Evolutionary conservation across 2,888 invertebrate genomes (phyloP).

Genomic region (Thymelicus sylvestris): DNA sequence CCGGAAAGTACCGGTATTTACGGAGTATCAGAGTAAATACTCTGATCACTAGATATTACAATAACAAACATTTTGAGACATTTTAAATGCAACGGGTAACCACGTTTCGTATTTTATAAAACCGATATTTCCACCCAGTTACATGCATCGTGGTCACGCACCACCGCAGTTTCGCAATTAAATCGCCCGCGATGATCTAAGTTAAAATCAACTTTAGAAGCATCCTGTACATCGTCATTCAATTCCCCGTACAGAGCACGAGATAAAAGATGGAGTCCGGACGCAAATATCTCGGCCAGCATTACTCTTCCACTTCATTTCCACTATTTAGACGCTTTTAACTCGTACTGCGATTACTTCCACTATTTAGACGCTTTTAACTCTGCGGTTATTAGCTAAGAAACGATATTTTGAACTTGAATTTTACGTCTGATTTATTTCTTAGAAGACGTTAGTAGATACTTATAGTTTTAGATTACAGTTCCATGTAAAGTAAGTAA

Average conservation of each 20-base stretch:
- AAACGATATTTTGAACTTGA: slow-evolving; percentile 26
- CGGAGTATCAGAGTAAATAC: too few relatives aligned
- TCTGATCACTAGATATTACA: too few relatives aligned
- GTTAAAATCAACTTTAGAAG: not conserved
- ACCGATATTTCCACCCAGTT: too few relatives aligned
- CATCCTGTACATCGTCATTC: slow-evolving; percentile 34
- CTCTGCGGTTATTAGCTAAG: slow-evolving; percentile 4
- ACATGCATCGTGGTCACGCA: too few relatives aligned
- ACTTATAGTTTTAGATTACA: too few relatives aligned
- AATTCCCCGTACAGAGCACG: slow-evolving; percentile 31
- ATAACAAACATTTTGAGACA: too few relatives aligned
- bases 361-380: slow-evolving; percentile 30
- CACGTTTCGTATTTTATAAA: too few relatives aligned
- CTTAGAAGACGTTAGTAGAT: not conserved
- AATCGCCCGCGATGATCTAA: too few relatives aligned
- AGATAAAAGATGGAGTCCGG: slow-evolving; percentile 36
- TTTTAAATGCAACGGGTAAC: too few relatives aligned
- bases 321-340: slow-evolving; percentile 30
- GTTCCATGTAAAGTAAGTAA: too few relatives aligned
- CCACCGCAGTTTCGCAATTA: too few relatives aligned
- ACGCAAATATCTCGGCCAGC: slow-evolving; percentile 36
- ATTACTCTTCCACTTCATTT: slow-evolving; percentile 38
- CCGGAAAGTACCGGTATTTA: too few relatives aligned
- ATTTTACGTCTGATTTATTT: not conserved
- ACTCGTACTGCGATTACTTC: slow-evolving; percentile 8